Conservation (phyloP, 2,888 invertebrate genomes). For the Teinopalpus imperialis region DNA sequence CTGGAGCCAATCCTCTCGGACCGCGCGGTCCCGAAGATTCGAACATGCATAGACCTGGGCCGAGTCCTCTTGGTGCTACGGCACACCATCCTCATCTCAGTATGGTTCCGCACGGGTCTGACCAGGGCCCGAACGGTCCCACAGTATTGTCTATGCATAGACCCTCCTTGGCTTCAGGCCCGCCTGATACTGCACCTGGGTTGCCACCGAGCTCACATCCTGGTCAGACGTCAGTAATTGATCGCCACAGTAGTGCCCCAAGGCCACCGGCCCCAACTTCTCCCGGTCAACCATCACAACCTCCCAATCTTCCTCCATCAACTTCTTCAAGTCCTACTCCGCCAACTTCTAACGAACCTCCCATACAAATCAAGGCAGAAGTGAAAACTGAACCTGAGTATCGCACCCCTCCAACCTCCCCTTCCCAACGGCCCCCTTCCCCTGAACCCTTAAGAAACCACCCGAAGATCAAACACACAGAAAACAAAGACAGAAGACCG, state of each 20-base stretch:
- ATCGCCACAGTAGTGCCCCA: slow-evolving; percentile 20
- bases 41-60: slow-evolving; percentile 7
- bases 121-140: slow-evolving; percentile 14
- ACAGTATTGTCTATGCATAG: slow-evolving; percentile 7
- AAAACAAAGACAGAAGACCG: slow-evolving; percentile 67
- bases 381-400: slow-evolving; percentile 75
- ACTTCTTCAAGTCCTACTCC: slow-evolving; percentile 19
- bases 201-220: slow-evolving; percentile 8
- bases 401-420: slow-evolving; percentile 56
- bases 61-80: slow-evolving; percentile 2
- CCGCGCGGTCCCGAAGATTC: slow-evolving; percentile 12
- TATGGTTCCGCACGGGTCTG: slow-evolving; percentile 1
- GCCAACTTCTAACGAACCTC: slow-evolving; percentile 30
- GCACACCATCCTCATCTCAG: background rate
- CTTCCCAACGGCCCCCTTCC: slow-evolving; percentile 46
- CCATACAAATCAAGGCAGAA: slow-evolving; percentile 67
- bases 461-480: slow-evolving; percentile 73
- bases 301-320: slow-evolving; percentile 12
- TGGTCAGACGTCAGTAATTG: slow-evolving; percentile 6
- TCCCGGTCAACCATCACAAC: slow-evolving; percentile 20
- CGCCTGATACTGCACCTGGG: slow-evolving; percentile 22
- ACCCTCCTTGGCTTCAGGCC: slow-evolving; percentile 24
- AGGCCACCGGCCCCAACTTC: slow-evolving; percentile 22
- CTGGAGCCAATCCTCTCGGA: slow-evolving; percentile 15
- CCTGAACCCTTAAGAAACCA: slow-evolving; percentile 56